Conservation (phyloP, 2,888 invertebrate genomes). For the Drosophila merina region DNA sequence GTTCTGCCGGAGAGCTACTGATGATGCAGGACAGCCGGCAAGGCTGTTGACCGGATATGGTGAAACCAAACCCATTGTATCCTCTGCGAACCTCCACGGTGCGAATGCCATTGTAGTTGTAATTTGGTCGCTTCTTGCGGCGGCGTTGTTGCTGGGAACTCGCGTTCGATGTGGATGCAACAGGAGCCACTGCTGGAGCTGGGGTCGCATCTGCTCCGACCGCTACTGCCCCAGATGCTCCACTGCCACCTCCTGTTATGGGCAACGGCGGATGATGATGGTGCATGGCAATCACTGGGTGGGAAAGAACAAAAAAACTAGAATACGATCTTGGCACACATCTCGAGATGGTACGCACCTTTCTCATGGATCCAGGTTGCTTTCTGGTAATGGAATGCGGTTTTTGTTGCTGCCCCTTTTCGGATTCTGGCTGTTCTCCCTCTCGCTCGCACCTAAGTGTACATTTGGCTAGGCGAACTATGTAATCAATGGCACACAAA, state of each 20-base stretch:
- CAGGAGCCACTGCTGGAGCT: conserved; percentile 31
- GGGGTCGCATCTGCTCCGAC: conserved; percentile 21
- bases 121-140: conserved; percentile 87
- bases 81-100: conserved; percentile 93
- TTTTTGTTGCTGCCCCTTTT: conserved; percentile 43
- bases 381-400: conserved; percentile 56
- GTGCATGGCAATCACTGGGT: conserved; percentile 67
- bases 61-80: conserved; percentile 97
- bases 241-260: conserved; percentile 50
- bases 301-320: conserved; percentile 23
- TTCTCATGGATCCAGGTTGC: conserved; percentile 68
- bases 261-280: conserved; percentile 79
- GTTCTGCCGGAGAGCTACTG: conserved; percentile 94
- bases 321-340: conserved; percentile 20
- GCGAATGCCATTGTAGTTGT: conserved; percentile 83
- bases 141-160: conserved; percentile 83
- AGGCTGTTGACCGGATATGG: conserved; percentile 98
- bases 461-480: conserved; percentile 25
- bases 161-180: conserved; percentile 15
- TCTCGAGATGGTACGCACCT: conserved; percentile 57
- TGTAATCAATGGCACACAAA: conserved; percentile 39
- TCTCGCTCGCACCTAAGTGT: conserved; percentile 30
- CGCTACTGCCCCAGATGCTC: conserved; percentile 15
- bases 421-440: conserved; percentile 7
- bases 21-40: conserved; percentile 98